phyloP scores from a whole-genome alignment of 2,797 vertebrate genomes.

The Ambastaia sidthimunki region DNA sequence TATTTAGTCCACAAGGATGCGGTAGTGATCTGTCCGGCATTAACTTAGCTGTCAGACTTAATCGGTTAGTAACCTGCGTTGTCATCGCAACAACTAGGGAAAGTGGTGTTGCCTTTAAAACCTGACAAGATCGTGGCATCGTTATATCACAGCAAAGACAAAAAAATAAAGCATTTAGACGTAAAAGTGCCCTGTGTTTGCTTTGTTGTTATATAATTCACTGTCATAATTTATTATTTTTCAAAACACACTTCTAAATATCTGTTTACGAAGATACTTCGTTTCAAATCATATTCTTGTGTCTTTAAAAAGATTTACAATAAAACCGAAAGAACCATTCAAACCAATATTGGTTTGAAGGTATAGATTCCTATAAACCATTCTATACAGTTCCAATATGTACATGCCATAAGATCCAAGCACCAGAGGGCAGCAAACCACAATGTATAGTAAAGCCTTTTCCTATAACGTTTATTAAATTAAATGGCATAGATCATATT shows the following conservation, averaged over 20 bases:
- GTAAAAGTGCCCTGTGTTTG: not conserved
- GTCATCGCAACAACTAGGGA: slow-evolving; percentile 15
- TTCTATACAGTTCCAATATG: not conserved
- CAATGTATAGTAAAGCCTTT: not conserved
- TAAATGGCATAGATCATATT: not conserved
- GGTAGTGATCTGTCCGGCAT: slow-evolving; percentile 20
- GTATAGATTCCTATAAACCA: not conserved
- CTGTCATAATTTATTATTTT: not conserved
- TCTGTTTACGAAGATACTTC: not conserved
- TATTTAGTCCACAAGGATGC: not conserved
- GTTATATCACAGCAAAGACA: not conserved
- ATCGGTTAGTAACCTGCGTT: slow-evolving; percentile 37
- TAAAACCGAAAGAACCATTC: not conserved
- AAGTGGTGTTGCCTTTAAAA: not conserved
- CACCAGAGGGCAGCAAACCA: slow-evolving; percentile 43
- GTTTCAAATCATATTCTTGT: not conserved
- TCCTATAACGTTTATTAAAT: not conserved
- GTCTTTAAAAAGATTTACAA: not conserved
- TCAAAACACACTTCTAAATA: not conserved
- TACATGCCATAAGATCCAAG: not conserved
- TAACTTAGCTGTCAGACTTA: not conserved
- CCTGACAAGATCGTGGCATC: not conserved
- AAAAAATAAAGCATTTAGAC: no score
- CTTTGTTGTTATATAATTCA: not conserved
- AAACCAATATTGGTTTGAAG: not conserved